These are phyloP conservation scores for Merodon equestris DNA, from an alignment of 2,888 invertebrate genomes.

Conservation along the genomic window DNA sequence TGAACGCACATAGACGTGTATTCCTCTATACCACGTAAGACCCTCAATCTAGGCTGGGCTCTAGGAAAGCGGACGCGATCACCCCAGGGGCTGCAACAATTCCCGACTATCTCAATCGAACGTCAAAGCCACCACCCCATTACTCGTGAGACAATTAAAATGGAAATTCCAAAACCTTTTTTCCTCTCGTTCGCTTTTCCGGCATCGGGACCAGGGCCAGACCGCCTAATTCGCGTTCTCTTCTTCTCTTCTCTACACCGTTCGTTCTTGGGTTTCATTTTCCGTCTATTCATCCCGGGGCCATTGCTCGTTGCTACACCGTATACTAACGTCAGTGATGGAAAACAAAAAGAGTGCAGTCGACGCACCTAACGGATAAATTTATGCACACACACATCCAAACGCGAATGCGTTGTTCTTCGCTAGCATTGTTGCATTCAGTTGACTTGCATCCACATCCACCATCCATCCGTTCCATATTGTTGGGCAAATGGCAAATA, in stretches of 20 bases:
- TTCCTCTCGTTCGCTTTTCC: constrained; percentile 1
- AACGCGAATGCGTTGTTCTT: constrained; percentile 36
- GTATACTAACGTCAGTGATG: background rate
- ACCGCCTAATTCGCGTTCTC: constrained; percentile 34
- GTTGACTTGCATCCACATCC: constrained; percentile 50
- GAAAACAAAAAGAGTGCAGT: too few species aligned
- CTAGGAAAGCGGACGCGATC: background rate
- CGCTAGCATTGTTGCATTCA: constrained; percentile 64
- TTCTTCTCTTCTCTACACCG: background rate
- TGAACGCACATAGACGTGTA: constrained; percentile 2
- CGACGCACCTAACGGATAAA: constrained; percentile 60
- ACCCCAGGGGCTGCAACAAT: constrained; percentile 11
- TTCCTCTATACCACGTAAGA: constrained; percentile 26
- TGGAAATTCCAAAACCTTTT: constrained; percentile 57
- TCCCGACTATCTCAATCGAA: constrained; percentile 61
- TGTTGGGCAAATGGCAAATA: constrained; percentile 69
- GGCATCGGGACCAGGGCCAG: constrained; percentile 4
- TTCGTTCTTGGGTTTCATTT: too few species aligned
- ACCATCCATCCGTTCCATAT: constrained; percentile 64
- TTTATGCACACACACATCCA: constrained; percentile 51
- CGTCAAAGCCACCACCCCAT: constrained; percentile 67
- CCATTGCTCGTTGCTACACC: constrained; percentile 2
- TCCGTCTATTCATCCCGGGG: background rate
- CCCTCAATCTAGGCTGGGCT: constrained; percentile 1
- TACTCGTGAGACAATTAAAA: constrained; percentile 67